Base-by-base conservation (phyloP, 1,140 invertebrate species). In the Drosophila tristis region DNA sequence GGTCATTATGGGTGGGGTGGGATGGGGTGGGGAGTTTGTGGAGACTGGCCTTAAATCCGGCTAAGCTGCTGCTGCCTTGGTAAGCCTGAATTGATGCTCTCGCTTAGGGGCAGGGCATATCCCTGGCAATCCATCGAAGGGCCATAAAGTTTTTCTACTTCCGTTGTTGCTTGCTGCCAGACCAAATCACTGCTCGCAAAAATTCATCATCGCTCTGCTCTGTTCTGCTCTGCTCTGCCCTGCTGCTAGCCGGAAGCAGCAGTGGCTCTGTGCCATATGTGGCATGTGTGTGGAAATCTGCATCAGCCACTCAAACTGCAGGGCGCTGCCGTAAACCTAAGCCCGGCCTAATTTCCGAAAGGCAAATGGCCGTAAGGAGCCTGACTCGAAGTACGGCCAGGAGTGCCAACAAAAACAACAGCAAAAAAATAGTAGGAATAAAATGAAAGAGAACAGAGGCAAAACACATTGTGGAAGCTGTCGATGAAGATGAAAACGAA, bases 291-390 rank as follows among this genome's bases (percentile, higher is more conserved):
- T 15, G 44, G 25, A 47, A 56, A 60, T 60, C 72, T 56, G 68
- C 57, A 44, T 57, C 47, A 66, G 58, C 42, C 55, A 62, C 55
- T 70, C 51, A 29, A 63, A 74, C 59, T 74, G 68, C 51, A 78
- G 49, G 63, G 60, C 50, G 16, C 51, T 20, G 39, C 35, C 55
- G 63, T 84, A 63, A 55, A 60, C 64, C 61, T 79, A 79, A 84
- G 71, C 71, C 58, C 29, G 71, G 72, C 61, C 75, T 84, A 84
- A 84, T 84, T 84, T 84, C 49, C 54, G 35, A 66, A 79, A 84
- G 80, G 61, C 74, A 70, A 77, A 77, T 77, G 74, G 74, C 74
- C 74, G 29, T 35, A 72, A 11, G 62, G 20, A 64, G 29, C 44
- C 11, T 25, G 44, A 43, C 66, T 70, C 44, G 58, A 49, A 43